Percentiles rank a stretch among this genome's conserved stretches.
Evolutionary conservation across 2,888 invertebrate species (phyloP).

Genomic region (Tryphoninae sp.): DNA sequence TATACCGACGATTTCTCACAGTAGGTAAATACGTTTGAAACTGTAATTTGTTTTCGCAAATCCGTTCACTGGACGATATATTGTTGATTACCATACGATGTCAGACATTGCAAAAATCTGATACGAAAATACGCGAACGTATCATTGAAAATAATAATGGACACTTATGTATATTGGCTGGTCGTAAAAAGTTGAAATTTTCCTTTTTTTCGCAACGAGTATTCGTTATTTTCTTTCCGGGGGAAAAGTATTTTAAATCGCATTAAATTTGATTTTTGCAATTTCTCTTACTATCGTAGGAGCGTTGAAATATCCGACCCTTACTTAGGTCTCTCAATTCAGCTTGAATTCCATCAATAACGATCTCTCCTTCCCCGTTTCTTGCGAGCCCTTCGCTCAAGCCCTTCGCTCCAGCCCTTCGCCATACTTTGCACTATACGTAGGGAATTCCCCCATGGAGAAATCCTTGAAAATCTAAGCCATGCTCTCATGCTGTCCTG

Average conservation of each 20-base stretch:
- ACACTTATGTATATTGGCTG: neutral
- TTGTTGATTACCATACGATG: neutral
- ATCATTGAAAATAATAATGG: neutral
- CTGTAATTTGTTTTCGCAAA: neutral
- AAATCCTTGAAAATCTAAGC: slow-evolving; percentile 57
- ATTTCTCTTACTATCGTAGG: too few species aligned
- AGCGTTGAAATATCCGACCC: too few species aligned
- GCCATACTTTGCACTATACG: neutral
- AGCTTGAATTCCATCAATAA: too few species aligned
- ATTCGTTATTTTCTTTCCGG: too few species aligned
- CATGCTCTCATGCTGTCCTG: slow-evolving; percentile 70
- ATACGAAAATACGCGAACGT: neutral
- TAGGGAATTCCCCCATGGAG: slow-evolving; percentile 49
- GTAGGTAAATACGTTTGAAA: neutral
- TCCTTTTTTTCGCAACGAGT: too few species aligned
- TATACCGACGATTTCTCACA: neutral
- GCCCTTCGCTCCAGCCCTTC: slow-evolving; percentile 42
- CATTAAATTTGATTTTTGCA: too few species aligned
- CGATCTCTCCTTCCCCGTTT: neutral
- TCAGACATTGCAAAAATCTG: slow-evolving; percentile 6
- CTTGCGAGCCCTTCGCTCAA: slow-evolving; percentile 7
- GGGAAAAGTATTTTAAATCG: too few species aligned
- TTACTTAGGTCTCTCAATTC: neutral
- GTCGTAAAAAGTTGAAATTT: too few species aligned
- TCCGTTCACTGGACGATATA: slow-evolving; percentile 1